Evolutionary conservation across 2,888 invertebrate species (phyloP), one percentile per base, ranked within the genome.

Genomic region (Latrodectus elegans): DNA sequence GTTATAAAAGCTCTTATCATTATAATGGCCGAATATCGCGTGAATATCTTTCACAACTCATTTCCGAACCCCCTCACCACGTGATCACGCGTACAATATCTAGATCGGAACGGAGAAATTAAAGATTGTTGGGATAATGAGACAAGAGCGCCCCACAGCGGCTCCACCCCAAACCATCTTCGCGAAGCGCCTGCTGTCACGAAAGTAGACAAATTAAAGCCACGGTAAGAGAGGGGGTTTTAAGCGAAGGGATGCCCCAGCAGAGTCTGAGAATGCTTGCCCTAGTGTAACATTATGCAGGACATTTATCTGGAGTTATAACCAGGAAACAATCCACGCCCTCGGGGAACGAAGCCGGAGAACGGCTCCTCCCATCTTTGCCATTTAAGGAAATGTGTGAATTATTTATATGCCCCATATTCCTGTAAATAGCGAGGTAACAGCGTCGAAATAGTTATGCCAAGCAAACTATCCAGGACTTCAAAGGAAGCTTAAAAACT

Each of bases 351-450:
- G 38, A 38, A 38, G 38, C 38, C 38, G 38, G 38, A 38, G 38
- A 3, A 38, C 38, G 55, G 3, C 15, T 15, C 12, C 55, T 55
- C 15, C 49, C 12, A 49, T 49, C n/a, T 10, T 17, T 38, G 17
- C 72, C 49, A 64, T 72, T 60, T 60, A n/a, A 15, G 15, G 71
- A 22, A 49, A 52, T 17, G 72, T 80, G 72, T 17, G 60, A 64
- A 80, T 80, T 80, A 73, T 80, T 80, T 80, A 72, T 52, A 80
- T 72, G 80, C 80, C 80, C 72, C 72, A 80, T 80, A 64, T 60
- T 60, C 38, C 49, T 22, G 22, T 38, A 64, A 52, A 80, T 64
- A 80, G 38, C 38, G 38, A 38, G 38, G 4, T 38, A 38, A 38
- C 38, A 38, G 4, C 38, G 38, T 38, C 38, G 38, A 38, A 38